Base-by-base conservation (phyloP, 2,797 vertebrate genomes). In the Smutsia temminckii region DNA sequence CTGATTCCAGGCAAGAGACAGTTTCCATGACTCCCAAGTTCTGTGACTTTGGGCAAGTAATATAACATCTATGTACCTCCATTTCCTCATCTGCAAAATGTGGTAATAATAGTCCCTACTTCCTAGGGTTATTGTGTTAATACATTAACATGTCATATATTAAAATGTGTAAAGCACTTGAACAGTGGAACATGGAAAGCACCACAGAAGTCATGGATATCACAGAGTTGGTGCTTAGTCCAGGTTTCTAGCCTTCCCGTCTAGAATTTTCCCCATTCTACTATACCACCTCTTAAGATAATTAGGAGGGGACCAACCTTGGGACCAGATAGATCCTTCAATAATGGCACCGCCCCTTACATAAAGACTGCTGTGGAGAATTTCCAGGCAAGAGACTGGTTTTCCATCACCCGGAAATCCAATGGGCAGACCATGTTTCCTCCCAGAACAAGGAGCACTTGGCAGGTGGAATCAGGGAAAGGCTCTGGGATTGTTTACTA, bases 61-160 rank as follows among this genome's bases (percentile, higher is more conserved):
- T 18, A 93, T 77, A 57, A 71, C 32, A 77, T 53, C 78, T 85
- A 37, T 51, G 2, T 55, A 17, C 57, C 42, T 87, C 85, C 23
- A 13, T 40, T 88, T 92, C 40, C 81, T 79, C 53, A 14, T 78
- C 69, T 95, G 61, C 57, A 75, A 95, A 91, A 79, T 51, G 40
- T 46, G 11, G 18, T 37, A 37, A 27, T 61, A 85, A 77, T 27
- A 66, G 46, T 61, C 74, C 59, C 87, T 42, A 53, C 37, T 80
- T 89, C 20, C 59, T 64, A 79, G 34, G 25, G 46, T 57, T 55
- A 29, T 11, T 69, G 5, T 46, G n/a, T 57, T 68, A 83, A 46
- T 64, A 69, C 18, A 4, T 34, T 27, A 57, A 72, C 42, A 66
- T 53, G 29, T 69, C 18, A 10, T 37, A 51, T 64, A 27, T 66